phyloP scores from a whole-genome alignment of 2,113 vertebrate species.

The Vanacampus margaritifer region DNA sequence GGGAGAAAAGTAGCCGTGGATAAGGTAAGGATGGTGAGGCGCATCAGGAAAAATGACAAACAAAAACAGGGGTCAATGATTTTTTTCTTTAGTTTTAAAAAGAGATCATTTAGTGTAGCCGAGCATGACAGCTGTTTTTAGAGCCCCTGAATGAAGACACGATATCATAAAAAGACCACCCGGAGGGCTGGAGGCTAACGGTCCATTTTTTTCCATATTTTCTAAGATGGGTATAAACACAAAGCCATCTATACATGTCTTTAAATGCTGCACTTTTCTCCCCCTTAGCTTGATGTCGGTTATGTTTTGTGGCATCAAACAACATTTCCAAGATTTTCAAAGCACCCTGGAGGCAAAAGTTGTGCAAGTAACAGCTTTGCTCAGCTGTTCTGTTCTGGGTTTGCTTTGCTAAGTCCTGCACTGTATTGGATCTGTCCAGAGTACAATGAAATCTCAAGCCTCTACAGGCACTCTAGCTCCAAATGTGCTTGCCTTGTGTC shows the following conservation, averaged over 20 bases:
- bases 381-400: too few species aligned
- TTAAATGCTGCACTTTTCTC: conserved; percentile 2
- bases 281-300: neutral
- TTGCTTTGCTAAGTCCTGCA: too few species aligned
- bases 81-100: conserved; percentile 45
- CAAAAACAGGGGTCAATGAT: conserved; percentile 53
- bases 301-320: neutral
- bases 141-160: conserved; percentile 22
- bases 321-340: neutral
- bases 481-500: too few species aligned
- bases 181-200: conserved; percentile 23
- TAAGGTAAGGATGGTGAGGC: neutral
- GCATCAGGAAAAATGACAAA: conserved; percentile 45
- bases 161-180: conserved; percentile 9
- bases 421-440: too few species aligned
- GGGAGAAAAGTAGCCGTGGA: conserved; percentile 5
- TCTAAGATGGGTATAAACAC: neutral
- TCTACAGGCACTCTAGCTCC: too few species aligned
- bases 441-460: too few species aligned
- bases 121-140: conserved; percentile 42
- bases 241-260: conserved; percentile 10
- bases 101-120: conserved; percentile 46
- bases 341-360: neutral
- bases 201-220: conserved; percentile 21
- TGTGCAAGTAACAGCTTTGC: too few species aligned